phyloP scores from a whole-genome alignment of 2,888 invertebrate genomes.

The Nowickia ferox region DNA sequence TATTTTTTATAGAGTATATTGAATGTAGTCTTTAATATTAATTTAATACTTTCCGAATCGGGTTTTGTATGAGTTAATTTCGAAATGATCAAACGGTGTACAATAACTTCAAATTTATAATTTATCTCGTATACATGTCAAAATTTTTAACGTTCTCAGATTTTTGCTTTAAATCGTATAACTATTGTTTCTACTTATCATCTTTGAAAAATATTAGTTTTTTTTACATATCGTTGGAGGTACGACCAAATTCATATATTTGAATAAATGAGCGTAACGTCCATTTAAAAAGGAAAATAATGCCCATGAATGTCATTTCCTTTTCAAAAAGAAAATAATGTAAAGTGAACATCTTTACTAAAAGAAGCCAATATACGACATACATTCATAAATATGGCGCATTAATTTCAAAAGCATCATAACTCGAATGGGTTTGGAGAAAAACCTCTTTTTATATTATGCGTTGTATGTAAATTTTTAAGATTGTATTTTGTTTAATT shows the following conservation, averaged over 20 bases:
- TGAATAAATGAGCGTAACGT: background rate
- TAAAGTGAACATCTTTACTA: no score
- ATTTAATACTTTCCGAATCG: slow-evolving; percentile 48
- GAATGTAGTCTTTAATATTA: slow-evolving; percentile 67
- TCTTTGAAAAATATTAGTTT: slow-evolving; percentile 5
- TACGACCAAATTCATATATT: background rate
- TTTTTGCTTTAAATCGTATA: slow-evolving; percentile 68
- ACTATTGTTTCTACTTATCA: slow-evolving; percentile 34
- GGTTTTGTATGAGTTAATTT: slow-evolving; percentile 36
- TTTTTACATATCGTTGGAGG: background rate
- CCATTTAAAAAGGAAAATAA: no score
- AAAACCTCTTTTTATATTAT: no score
- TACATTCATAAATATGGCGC: no score
- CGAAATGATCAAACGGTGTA: slow-evolving; percentile 34
- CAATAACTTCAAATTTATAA: slow-evolving; percentile 71
- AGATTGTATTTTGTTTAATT: no score
- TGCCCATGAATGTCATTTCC: no score
- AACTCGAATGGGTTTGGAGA: no score
- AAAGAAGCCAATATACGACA: no score
- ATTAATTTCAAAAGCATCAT: no score
- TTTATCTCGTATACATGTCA: slow-evolving; percentile 74
- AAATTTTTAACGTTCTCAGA: slow-evolving; percentile 62
- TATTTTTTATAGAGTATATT: slow-evolving; percentile 71
- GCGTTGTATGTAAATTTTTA: no score
- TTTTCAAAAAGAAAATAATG: no score